Conservation (phyloP, 2,888 invertebrate genomes). For the Sclerodermus sp. region DNA sequence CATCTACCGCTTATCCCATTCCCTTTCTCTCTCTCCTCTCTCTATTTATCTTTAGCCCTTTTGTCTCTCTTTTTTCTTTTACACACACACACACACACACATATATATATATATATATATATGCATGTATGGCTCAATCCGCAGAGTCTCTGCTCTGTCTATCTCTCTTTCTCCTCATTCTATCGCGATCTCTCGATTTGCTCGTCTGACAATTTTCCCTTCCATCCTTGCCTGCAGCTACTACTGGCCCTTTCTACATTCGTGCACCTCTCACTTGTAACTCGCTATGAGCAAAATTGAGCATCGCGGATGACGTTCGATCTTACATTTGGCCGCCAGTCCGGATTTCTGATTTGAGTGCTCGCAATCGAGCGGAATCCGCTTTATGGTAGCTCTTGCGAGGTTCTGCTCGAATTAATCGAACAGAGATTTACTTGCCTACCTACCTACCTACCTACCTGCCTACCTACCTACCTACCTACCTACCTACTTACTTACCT, state of each 20-base stretch:
- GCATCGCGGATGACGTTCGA: conserved; percentile 28
- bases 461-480: no score
- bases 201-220: conserved; percentile 1
- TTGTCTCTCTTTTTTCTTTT: conserved; percentile 4
- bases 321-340: conserved; percentile 29
- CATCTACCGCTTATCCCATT: not conserved
- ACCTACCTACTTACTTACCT: no score
- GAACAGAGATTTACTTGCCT: not conserved
- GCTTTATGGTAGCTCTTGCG: conserved; percentile 20
- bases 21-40: conserved; percentile 8
- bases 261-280: conserved; percentile 3
- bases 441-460: not conserved
- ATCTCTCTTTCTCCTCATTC: no score
- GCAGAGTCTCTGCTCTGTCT: no score
- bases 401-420: conserved; percentile 24
- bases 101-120: no score
- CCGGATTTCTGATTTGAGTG: conserved; percentile 45
- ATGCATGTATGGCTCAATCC: no score
- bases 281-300: conserved; percentile 22
- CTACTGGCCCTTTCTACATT: not conserved
- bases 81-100: no score
- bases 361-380: conserved; percentile 33
- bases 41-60: no score
- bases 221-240: conserved; percentile 1
- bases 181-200: conserved; percentile 1